Conservation (phyloP, 2,888 invertebrate species). For the Pristionchus mayeri region DNA sequence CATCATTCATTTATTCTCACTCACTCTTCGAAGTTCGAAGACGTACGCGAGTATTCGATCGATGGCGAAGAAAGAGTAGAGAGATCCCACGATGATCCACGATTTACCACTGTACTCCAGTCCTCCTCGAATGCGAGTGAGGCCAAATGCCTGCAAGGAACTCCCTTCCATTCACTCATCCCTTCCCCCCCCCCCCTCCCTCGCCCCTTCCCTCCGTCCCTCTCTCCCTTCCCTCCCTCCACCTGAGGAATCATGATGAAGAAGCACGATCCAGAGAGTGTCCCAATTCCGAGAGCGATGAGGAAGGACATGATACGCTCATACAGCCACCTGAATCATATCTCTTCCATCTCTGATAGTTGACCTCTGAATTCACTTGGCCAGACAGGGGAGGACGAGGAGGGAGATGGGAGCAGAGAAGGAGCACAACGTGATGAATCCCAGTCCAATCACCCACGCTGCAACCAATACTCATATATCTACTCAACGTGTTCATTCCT, state of each 20-base stretch:
- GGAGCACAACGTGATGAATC: conserved; percentile 56
- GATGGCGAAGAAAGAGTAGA: conserved; percentile 60
- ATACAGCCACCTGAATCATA: conserved; percentile 54
- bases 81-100: conserved; percentile 58
- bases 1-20: background rate
- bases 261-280: conserved; percentile 59
- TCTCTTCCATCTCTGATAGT: background rate
- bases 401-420: conserved; percentile 59
- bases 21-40: conserved; percentile 58
- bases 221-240: too few relatives aligned
- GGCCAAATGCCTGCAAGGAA: conserved; percentile 50
- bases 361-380: conserved; percentile 20
- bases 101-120: conserved; percentile 51
- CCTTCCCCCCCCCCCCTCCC: too few relatives aligned
- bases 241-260: conserved; percentile 62
- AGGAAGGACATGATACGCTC: conserved; percentile 61
- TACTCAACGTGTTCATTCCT: too few relatives aligned
- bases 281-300: conserved; percentile 61
- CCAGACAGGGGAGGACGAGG: conserved; percentile 57
- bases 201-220: too few relatives aligned
- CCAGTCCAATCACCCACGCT: conserved; percentile 60
- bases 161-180: too few relatives aligned
- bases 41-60: conserved; percentile 58
- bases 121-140: background rate
- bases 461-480: background rate